phyloP scores from a whole-genome alignment of 2,888 invertebrate genomes.

The Cephus runcator region DNA sequence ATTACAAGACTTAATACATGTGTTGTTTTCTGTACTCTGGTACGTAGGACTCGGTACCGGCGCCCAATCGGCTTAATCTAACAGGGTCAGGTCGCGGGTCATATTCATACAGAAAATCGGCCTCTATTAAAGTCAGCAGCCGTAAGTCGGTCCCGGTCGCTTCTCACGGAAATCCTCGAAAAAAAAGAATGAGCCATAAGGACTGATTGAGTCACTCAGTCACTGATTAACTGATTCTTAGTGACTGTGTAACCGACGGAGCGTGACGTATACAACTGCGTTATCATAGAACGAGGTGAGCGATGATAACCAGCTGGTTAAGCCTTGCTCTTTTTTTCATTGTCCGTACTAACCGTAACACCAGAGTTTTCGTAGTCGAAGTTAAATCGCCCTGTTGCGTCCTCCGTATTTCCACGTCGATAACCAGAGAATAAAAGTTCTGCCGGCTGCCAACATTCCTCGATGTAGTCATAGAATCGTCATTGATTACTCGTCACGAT shows the following conservation, averaged over 20 bases:
- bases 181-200: neutral
- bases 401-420: neutral
- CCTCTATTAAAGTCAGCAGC: conserved; percentile 17
- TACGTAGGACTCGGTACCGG: conserved; percentile 12
- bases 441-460: neutral
- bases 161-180: conserved; percentile 1
- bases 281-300: neutral
- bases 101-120: conserved; percentile 42
- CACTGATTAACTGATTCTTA: neutral
- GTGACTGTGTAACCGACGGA: neutral
- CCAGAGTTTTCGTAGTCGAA: neutral
- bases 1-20: conserved; percentile 18
- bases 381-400: neutral
- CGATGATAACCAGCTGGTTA: neutral
- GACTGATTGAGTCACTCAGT: neutral
- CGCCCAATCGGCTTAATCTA: conserved; percentile 41
- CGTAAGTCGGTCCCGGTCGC: neutral
- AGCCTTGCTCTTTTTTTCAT: neutral
- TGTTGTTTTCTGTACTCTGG: conserved; percentile 10
- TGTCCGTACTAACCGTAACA: neutral
- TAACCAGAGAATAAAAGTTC: neutral
- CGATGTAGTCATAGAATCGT: no score
- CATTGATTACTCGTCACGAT: neutral
- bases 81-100: conserved; percentile 38
- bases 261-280: neutral